phyloP scores from a whole-genome alignment of 2,113 vertebrate genomes.

The Chamaetylas fuelleborni region DNA sequence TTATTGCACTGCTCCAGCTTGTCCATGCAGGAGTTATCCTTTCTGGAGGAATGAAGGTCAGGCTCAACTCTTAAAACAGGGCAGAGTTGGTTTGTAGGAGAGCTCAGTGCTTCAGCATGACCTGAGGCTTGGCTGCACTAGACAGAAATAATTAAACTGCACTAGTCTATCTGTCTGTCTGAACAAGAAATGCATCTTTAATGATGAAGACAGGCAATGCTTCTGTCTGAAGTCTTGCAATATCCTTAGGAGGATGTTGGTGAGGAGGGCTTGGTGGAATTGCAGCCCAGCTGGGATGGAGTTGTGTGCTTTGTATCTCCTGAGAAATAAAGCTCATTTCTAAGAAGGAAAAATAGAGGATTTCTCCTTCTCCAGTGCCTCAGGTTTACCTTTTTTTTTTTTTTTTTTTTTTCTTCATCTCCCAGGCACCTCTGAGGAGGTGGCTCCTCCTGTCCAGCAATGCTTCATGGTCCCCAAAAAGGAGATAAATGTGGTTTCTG shows the following conservation, averaged over 20 bases:
- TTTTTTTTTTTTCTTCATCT: not conserved
- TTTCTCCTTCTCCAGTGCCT: not conserved
- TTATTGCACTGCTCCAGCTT: not conserved
- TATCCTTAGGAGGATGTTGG: not conserved
- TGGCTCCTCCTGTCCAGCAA: constrained; percentile 54
- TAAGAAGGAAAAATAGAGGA: not conserved
- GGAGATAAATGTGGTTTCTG: constrained; percentile 91
- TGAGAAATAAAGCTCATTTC: not conserved
- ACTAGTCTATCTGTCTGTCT: not conserved
- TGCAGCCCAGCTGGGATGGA: not conserved
- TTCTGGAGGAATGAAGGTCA: not conserved
- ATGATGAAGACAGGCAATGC: not conserved
- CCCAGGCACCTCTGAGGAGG: constrained; percentile 82
- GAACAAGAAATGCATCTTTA: not conserved
- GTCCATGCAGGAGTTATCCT: not conserved
- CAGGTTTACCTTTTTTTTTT: not conserved
- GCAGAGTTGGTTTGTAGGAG: not conserved
- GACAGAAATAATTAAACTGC: not conserved
- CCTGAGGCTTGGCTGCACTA: not conserved
- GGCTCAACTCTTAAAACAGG: not conserved
- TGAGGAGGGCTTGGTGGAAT: not conserved
- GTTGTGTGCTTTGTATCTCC: not conserved
- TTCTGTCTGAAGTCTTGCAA: not conserved
- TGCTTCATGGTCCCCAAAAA: constrained; percentile 90
- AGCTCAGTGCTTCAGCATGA: not conserved